Evolutionary conservation across 2,797 vertebrate species (phyloP).

Genomic region (Lateolabrax maculatus): DNA sequence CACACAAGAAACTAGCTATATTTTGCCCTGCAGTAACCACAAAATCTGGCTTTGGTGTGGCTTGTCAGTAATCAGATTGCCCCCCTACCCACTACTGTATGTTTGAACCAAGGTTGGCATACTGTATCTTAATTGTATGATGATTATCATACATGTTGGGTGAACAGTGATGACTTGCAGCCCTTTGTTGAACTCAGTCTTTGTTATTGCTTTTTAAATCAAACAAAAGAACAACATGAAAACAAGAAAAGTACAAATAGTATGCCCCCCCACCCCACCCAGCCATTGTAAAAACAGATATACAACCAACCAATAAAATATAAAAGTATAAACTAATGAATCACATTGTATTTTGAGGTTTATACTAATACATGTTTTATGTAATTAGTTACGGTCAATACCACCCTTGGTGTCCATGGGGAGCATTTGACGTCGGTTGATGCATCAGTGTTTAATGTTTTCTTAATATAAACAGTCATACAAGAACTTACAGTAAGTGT

Average conservation of each 20-base stretch:
- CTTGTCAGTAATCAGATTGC: neutral
- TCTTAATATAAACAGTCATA: neutral
- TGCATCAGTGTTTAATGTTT: neutral
- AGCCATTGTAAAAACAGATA: neutral
- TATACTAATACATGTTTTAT: neutral
- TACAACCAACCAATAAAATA: neutral
- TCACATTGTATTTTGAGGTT: neutral
- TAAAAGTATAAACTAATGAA: neutral
- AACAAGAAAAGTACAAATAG: neutral
- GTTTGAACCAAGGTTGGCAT: neutral
- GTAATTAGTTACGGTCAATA: neutral
- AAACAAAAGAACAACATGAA: neutral
- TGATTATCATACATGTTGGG: neutral
- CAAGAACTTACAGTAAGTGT: neutral
- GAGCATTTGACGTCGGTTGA: neutral
- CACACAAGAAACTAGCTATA: neutral
- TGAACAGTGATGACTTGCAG: neutral
- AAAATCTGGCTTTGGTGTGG: neutral
- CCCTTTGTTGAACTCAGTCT: neutral
- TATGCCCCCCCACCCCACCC: no score
- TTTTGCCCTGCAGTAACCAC: neutral
- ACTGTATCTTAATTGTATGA: neutral
- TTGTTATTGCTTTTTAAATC: neutral
- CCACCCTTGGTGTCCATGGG: neutral
- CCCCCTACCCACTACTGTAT: neutral